phyloP scores from a whole-genome alignment of 2,888 invertebrate species.

The Mimumesa dahlbomi region DNA sequence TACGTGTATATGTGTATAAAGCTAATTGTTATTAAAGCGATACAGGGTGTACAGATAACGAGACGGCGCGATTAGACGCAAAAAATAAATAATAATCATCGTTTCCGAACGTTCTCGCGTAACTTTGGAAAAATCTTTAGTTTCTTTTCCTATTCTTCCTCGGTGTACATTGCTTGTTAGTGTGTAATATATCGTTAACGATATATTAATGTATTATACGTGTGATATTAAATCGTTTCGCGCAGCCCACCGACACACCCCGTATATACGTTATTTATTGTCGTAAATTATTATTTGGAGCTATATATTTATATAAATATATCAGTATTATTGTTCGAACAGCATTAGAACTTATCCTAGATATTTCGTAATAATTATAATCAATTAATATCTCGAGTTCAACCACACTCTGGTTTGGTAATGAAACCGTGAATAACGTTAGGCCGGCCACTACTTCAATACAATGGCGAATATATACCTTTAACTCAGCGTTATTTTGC shows the following conservation, averaged over 20 bases:
- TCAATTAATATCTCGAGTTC: conserved; percentile 53
- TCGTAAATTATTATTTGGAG: conserved; percentile 72
- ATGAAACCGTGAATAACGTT: conserved; percentile 72
- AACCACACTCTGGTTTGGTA: conserved; percentile 40
- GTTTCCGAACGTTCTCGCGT: no score
- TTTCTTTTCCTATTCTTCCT: no score
- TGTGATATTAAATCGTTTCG: not conserved
- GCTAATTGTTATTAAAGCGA: conserved; percentile 53
- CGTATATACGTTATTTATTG: conserved; percentile 66
- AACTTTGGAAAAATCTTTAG: no score
- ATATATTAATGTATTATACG: no score
- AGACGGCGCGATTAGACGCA: not conserved
- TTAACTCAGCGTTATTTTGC: conserved; percentile 24
- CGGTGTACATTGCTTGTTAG: no score
- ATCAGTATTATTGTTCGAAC: conserved; percentile 80
- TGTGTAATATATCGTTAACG: no score
- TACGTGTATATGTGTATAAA: conserved; percentile 44
- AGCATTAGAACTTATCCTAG: conserved; percentile 79
- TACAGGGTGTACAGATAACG: conserved; percentile 45
- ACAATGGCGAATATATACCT: conserved; percentile 66
- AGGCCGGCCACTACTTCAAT: conserved; percentile 79
- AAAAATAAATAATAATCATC: no score
- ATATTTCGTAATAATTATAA: conserved; percentile 64
- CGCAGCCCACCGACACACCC: conserved; percentile 31
- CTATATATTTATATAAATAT: conserved; percentile 72